Percentiles rank a stretch among this genome's conserved stretches.
phyloP scores from a whole-genome alignment of 1,140 invertebrate species.

The Leptopilina boulardi region DNA sequence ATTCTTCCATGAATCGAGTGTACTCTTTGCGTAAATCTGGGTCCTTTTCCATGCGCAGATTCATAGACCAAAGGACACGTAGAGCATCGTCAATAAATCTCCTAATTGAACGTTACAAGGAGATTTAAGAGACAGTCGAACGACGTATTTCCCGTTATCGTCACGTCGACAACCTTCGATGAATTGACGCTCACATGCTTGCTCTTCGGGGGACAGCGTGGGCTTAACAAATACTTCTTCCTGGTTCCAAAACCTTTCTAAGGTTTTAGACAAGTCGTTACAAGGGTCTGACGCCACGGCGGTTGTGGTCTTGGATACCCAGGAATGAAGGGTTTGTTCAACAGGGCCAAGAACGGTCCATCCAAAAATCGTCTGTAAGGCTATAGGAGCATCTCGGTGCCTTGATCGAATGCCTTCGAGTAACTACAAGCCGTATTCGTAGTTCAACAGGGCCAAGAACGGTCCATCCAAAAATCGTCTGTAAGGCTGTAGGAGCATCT shows the following conservation, averaged over 20 bases:
- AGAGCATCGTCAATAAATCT: neutral
- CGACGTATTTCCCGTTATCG: neutral
- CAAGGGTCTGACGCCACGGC: no score
- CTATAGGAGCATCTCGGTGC: no score
- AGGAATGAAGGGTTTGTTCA: no score
- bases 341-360: neutral
- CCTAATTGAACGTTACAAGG: neutral
- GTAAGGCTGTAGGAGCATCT: slow-evolving; percentile 21
- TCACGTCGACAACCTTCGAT: neutral
- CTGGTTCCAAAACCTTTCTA: slow-evolving; percentile 33
- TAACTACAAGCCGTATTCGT: no score
- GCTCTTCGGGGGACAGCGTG: neutral
- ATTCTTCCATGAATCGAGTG: neutral
- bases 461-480: slow-evolving; percentile 38
- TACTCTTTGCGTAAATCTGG: neutral
- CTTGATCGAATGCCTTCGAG: no score
- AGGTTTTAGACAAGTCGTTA: neutral
- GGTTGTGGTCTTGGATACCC: neutral
- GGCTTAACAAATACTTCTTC: neutral
- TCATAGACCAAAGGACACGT: neutral
- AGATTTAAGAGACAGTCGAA: neutral
- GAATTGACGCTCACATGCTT: slow-evolving; percentile 25
- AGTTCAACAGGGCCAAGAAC: no score
- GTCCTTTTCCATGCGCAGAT: neutral
- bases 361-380: slow-evolving; percentile 37